Base-by-base conservation (phyloP, 2,888 invertebrate species). In the Parochlus steinenii region DNA sequence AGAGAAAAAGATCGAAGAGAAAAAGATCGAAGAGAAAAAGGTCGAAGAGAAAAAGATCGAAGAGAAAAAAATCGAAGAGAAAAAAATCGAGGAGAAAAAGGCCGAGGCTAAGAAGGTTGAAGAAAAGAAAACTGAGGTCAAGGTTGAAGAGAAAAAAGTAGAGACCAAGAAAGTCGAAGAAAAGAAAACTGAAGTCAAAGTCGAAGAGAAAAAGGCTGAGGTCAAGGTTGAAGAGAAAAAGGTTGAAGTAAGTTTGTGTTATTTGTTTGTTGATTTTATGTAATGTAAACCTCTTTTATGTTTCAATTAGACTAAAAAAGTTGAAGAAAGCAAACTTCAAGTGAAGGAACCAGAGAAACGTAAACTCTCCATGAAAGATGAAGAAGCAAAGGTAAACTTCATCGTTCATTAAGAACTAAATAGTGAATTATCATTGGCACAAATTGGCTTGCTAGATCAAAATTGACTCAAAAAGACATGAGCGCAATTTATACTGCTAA, bases 81-180 rank as follows among this genome's bases (percentile, higher is more conserved):
- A 40, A 31, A 38, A 37, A 31, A 33, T 26, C 14, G 39, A 39
- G 30, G 39, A 36, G 31, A 34, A 15, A 12, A 33, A 33, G 31
- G 24, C 62, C 12, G 64, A 65, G 48, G 64, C 64, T 42, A 63
- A 62, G 48, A 53, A 58, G 11, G 57, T 55, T 14, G 60, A 59
- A 39, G 62, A 58, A 46, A 59, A 62, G 51, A 62, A 64, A 45
- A 61, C 61, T 44, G 55, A 55, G 28, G 50, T 52, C 16, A 37
- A 41, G 33, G 31, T 42, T 38, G 64, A 65, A 49, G 64, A 64
- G 48, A 62, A 31, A 31, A 7, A 10, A 12, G n/a, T 23, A 8
- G 11, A 36, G 22, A 22, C 22, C 18, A 30, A 28, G n/a, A n/a
- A n/a, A n/a, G n/a, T n/a, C n/a, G n/a, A n/a, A n/a, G n/a, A n/a